Percentiles rank a stretch among this genome's conserved stretches.
These are phyloP conservation scores for Eupithecia vulgata DNA, from an alignment of 2,888 invertebrate genomes.

Conservation along the genomic window DNA sequence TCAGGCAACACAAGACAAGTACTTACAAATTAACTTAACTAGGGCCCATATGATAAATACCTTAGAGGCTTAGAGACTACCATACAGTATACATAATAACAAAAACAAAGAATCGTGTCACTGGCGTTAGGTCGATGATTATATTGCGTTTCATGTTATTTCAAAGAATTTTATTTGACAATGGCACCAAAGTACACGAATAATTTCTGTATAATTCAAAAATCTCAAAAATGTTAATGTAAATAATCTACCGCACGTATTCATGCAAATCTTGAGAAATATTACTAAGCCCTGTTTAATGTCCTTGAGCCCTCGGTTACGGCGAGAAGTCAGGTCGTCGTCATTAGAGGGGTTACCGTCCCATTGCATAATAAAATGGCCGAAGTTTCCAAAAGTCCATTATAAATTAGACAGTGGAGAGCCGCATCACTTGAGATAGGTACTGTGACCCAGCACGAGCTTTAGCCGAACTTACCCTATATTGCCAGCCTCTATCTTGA, in stretches of 20 bases:
- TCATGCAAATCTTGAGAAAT: conserved; percentile 64
- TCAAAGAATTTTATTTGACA: background rate
- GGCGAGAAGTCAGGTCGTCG: conserved; percentile 76
- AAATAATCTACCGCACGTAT: conserved; percentile 9
- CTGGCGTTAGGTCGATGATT: no score
- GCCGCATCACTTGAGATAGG: conserved; percentile 84
- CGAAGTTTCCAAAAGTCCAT: conserved; percentile 83
- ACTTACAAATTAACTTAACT: no score
- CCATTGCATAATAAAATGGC: conserved; percentile 84
- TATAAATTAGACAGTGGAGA: conserved; percentile 84
- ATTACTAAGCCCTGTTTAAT: conserved; percentile 75
- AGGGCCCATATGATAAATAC: no score
- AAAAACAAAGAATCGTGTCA: no score
- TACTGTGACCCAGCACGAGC: conserved; percentile 81
- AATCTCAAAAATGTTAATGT: conserved; percentile 6
- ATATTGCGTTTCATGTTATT: background rate
- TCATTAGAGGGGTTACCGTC: conserved; percentile 83
- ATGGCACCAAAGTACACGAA: background rate
- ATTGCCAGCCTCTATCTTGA: conserved; percentile 77
- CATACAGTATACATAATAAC: no score
- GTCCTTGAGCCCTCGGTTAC: conserved; percentile 74
- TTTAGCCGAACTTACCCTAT: conserved; percentile 77
- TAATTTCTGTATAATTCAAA: background rate
- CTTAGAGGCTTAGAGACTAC: no score
- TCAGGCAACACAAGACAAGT: no score